A percentile compares a stretch with the other conserved stretches of the same genome.
phyloP scores from a whole-genome alignment of 2,113 vertebrate species.

The Sigmodon hispidus region DNA sequence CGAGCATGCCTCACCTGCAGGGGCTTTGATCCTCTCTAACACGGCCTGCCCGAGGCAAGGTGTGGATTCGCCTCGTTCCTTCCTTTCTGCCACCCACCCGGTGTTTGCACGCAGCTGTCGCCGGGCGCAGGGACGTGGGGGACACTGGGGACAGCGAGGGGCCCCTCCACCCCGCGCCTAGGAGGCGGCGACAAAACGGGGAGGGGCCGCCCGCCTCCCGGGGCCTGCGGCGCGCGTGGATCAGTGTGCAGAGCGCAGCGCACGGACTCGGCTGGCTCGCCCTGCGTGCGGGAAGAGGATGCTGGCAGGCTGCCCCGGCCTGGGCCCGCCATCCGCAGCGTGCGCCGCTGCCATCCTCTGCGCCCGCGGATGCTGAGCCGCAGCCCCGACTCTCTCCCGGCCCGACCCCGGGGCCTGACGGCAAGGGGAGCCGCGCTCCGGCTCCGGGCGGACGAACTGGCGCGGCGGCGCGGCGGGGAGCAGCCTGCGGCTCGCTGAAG shows the following conservation, averaged over 20 bases:
- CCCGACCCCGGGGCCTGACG: constrained; percentile 46
- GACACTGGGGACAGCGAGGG: not conserved
- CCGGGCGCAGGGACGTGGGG: not conserved
- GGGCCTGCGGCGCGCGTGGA: constrained; percentile 73
- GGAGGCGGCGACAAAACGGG: constrained; percentile 62
- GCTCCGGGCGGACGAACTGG: not conserved
- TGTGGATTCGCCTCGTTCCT: not conserved
- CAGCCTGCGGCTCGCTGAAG: constrained; percentile 8
- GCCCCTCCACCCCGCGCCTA: not conserved
- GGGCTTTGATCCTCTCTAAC: not conserved
- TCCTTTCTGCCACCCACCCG: not conserved
- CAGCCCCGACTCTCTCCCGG: constrained; percentile 3
- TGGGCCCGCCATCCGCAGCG: constrained; percentile 67
- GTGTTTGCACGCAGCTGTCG: not conserved
- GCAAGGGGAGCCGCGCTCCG: not conserved
- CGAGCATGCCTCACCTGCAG: constrained; percentile 56
- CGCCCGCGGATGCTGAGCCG: constrained; percentile 34
- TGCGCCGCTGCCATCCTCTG: not conserved
- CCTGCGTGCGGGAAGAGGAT: constrained; percentile 57
- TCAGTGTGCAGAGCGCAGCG: constrained; percentile 54
- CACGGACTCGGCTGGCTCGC: constrained; percentile 48
- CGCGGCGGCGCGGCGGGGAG: not conserved
- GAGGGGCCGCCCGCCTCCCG: constrained; percentile 50
- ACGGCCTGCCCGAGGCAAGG: not conserved
- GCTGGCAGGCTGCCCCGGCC: constrained; percentile 68